Evolutionary conservation across 2,888 invertebrate genomes (phyloP).

Genomic region (Unio pictorum): DNA sequence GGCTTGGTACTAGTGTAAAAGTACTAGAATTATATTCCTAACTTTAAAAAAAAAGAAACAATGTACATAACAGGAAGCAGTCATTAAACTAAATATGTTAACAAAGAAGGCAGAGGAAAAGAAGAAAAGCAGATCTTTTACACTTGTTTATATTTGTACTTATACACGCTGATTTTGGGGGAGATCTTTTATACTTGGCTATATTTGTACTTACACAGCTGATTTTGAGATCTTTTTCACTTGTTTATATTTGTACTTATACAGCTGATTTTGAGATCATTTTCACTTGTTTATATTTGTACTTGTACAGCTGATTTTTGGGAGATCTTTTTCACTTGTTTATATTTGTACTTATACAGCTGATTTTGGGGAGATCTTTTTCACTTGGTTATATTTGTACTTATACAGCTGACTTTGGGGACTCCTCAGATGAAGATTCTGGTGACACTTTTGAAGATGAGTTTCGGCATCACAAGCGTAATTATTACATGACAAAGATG

Average conservation of each 20-base stretch:
- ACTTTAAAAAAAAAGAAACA: too few species aligned
- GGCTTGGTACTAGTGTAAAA: too few species aligned
- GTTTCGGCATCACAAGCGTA: constrained; percentile 87
- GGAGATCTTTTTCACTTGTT: background rate
- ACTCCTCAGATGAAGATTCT: constrained; percentile 25
- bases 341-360: too few species aligned
- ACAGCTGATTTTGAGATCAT: constrained; percentile 1
- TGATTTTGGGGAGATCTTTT: constrained; percentile 3
- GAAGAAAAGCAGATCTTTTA: constrained; percentile 1
- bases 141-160: too few species aligned
- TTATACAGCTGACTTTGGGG: background rate
- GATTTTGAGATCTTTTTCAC: constrained; percentile 3
- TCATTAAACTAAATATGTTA: background rate
- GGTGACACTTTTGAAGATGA: constrained; percentile 75
- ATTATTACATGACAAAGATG: constrained; percentile 93
- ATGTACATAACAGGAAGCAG: background rate
- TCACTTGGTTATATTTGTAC: too few species aligned
- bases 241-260: too few species aligned
- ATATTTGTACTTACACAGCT: too few species aligned
- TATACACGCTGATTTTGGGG: constrained; percentile 1
- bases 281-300: background rate
- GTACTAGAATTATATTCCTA: too few species aligned
- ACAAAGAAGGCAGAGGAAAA: background rate
- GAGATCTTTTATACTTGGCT: background rate
- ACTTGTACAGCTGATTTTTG: background rate